Conservation (phyloP, 2,113 vertebrate species). For the Stegastes partitus region DNA sequence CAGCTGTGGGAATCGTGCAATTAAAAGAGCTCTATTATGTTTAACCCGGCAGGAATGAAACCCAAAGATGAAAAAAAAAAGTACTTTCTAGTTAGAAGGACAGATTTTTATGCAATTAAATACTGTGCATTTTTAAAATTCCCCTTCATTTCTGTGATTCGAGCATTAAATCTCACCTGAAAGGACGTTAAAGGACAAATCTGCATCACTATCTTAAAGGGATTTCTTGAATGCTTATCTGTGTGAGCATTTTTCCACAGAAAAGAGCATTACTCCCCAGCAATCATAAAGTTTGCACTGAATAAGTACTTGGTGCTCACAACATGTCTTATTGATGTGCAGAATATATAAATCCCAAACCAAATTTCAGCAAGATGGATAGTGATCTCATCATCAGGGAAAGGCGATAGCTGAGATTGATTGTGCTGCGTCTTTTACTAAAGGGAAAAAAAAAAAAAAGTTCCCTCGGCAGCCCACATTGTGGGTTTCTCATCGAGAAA, state of each 20-base stretch:
- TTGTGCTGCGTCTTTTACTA: conserved; percentile 50
- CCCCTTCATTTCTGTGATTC: neutral
- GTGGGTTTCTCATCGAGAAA: conserved; percentile 61
- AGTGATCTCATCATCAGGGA: conserved; percentile 63
- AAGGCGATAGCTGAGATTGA: conserved; percentile 59
- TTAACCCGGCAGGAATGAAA: neutral
- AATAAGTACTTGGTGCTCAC: conserved; percentile 35
- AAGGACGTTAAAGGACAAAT: neutral
- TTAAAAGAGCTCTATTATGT: conserved; percentile 18
- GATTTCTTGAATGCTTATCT: conserved; percentile 32
- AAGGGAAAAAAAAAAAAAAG: conserved; percentile 12
- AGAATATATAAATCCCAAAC: conserved; percentile 69
- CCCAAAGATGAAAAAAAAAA: neutral
- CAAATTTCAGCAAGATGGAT: conserved; percentile 66
- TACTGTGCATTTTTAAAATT: neutral
- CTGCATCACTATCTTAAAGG: conserved; percentile 3
- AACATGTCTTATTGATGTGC: conserved; percentile 55
- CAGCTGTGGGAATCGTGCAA: neutral
- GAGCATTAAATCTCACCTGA: neutral
- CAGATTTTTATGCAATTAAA: neutral
- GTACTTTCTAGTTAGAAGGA: neutral
- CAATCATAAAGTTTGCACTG: conserved; percentile 41
- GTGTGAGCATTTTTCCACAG: neutral
- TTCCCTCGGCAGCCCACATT: conserved; percentile 53
- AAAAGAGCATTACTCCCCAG: conserved; percentile 16